Base-by-base conservation (phyloP, 2,888 invertebrate species). In the Leptogaster cylindrica region DNA sequence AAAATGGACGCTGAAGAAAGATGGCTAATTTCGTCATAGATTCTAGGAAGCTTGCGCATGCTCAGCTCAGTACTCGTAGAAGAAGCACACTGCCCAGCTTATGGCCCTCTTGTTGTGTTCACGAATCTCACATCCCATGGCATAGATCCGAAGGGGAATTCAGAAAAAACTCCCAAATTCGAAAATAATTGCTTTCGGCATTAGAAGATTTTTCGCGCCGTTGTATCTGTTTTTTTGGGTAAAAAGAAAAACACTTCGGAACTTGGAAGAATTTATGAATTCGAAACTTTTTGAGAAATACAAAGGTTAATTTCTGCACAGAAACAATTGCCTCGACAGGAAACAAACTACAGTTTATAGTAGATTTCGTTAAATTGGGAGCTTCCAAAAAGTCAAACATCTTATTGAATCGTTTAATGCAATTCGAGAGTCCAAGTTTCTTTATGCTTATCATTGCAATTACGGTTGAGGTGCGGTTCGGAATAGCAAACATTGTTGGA, bases 141-240 rank as follows among this genome's bases (percentile, higher is more conserved):
- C 20, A 46, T 46, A 20, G 46, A 25, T 18, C 44, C 20, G 10
- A 16, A 20, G 18, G 36, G 33, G 33, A 55, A 55, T 33, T 20
- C 16, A 41, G 58, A 28, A 50, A 68, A 64, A 68, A 46, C 65
- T 44, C 65, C 65, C 68, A 68, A 68, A 68, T 68, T 68, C 65
- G 65, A 68, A 68, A 68, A 68, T 68, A 68, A 68, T 68, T 68
- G 52, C 68, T 65, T 68, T 65, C 23, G 44, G 20, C 39, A 67
- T 63, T 52, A 58, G 41, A 39, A 16, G 12, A 7, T 18, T 51
- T 14, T 31, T 55, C 36, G 31, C 20, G 55, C 25, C 18, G 55
- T 31, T 18, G 55, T 23, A 20, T 18, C 31, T 7, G 20, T 16
- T 36, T 18, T 14, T 55, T 16, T 28, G 55, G 31, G 50, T 50